Evolutionary conservation across 1,140 invertebrate species (phyloP).

Genomic region (Chelonus insularis): DNA sequence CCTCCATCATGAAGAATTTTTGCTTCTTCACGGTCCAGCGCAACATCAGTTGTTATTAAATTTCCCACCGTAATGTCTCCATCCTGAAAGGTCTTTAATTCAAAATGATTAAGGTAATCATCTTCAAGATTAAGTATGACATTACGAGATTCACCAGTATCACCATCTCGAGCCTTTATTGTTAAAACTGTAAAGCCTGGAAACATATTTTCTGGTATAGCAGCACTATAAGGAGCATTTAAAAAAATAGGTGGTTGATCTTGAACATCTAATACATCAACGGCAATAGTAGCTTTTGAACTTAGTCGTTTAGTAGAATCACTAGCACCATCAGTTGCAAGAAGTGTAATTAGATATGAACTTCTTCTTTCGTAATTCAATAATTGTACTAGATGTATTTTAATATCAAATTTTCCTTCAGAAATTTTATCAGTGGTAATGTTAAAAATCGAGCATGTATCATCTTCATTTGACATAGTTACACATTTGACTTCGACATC

Average conservation of each 20-base stretch:
- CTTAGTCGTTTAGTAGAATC: conserved; percentile 63
- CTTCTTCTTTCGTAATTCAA: conserved; percentile 77
- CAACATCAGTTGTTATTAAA: conserved; percentile 66
- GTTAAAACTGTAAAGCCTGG: conserved; percentile 66
- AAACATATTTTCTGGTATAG: conserved; percentile 73
- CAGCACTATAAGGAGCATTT: conserved; percentile 77
- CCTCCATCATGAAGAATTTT: conserved; percentile 75
- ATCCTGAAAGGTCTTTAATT: conserved; percentile 60
- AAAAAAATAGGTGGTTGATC: conserved; percentile 80
- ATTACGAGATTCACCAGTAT: conserved; percentile 71
- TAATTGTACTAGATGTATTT: conserved; percentile 65
- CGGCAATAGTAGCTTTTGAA: conserved; percentile 71
- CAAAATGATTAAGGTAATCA: conserved; percentile 71
- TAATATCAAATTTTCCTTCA: conserved; percentile 72
- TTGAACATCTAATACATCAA: conserved; percentile 76
- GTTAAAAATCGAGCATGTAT: conserved; percentile 70
- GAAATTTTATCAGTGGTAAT: conserved; percentile 67
- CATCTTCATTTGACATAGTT: conserved; percentile 61
- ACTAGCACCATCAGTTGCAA: conserved; percentile 68
- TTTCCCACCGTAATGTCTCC: conserved; percentile 58
- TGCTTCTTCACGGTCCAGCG: conserved; percentile 75
- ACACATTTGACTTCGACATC: conserved; percentile 71
- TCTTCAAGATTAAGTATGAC: conserved; percentile 70
- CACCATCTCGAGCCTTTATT: conserved; percentile 75
- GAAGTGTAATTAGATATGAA: conserved; percentile 70